Conservation (phyloP, 1,140 invertebrate genomes). For the Galendromus occidentalis region DNA sequence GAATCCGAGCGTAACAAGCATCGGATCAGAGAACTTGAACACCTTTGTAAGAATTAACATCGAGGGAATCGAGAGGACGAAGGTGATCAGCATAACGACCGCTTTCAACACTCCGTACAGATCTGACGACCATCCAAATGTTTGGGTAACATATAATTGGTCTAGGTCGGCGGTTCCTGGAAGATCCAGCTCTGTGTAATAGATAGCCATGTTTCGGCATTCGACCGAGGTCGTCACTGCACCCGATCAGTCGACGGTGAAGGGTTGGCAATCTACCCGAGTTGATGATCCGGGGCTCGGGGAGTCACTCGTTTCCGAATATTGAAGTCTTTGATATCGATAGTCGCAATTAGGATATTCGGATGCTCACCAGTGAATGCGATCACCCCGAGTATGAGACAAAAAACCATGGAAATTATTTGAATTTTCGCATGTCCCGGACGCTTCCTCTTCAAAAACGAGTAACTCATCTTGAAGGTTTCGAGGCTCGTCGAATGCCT, state of each 20-base stretch:
- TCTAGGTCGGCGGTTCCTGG: neutral
- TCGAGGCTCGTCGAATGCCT: neutral
- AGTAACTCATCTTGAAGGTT: neutral
- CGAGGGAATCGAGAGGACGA: neutral
- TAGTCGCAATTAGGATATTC: no score
- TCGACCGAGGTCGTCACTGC: no score
- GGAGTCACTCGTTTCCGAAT: no score
- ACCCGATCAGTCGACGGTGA: no score
- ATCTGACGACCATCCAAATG: neutral
- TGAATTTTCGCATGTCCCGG: neutral
- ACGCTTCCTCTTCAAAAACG: neutral
- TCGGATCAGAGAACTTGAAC: constrained; percentile 2
- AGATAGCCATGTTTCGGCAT: no score
- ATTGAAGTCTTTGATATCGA: no score
- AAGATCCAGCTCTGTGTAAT: no score
- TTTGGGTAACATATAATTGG: neutral
- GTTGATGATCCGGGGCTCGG: no score
- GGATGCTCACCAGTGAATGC: neutral
- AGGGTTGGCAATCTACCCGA: no score
- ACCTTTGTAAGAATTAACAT: neutral
- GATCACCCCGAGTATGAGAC: neutral
- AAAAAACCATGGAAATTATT: neutral
- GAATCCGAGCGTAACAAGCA: neutral
- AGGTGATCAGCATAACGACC: neutral
- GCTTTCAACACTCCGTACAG: neutral